phyloP scores from a whole-genome alignment of 2,888 invertebrate species.

The Hemaris fuciformis region DNA sequence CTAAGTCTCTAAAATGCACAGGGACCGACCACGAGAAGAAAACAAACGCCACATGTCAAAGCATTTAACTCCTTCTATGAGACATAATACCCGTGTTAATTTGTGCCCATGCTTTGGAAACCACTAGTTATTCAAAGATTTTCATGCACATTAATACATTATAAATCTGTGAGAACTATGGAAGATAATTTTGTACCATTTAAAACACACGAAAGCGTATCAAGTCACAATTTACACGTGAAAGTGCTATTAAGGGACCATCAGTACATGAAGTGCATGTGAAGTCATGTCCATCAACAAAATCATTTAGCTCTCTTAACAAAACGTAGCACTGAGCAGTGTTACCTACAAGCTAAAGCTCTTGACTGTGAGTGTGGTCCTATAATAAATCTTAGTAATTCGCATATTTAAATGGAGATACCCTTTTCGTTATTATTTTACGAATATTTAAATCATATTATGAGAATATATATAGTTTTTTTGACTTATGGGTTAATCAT shows the following conservation, averaged over 20 bases:
- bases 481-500: too few species aligned
- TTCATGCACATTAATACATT: not conserved
- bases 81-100: not conserved
- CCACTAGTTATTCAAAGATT: not conserved
- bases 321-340: not conserved
- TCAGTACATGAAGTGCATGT: constrained; percentile 3
- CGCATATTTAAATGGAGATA: not conserved
- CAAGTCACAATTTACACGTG: not conserved
- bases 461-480: too few species aligned
- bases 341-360: constrained; percentile 6
- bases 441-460: not conserved
- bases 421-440: not conserved
- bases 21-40: constrained; percentile 1
- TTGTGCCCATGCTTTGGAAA: constrained; percentile 2
- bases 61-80: not conserved
- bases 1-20: not conserved
- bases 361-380: not conserved
- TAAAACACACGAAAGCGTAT: not conserved
- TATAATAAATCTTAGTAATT: not conserved
- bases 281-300: not conserved
- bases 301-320: not conserved
- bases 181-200: not conserved
- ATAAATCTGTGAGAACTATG: not conserved
- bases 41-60: not conserved
- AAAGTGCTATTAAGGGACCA: not conserved